Conservation (phyloP, 2,113 vertebrate species). For the Rhabdornis inornatus region DNA sequence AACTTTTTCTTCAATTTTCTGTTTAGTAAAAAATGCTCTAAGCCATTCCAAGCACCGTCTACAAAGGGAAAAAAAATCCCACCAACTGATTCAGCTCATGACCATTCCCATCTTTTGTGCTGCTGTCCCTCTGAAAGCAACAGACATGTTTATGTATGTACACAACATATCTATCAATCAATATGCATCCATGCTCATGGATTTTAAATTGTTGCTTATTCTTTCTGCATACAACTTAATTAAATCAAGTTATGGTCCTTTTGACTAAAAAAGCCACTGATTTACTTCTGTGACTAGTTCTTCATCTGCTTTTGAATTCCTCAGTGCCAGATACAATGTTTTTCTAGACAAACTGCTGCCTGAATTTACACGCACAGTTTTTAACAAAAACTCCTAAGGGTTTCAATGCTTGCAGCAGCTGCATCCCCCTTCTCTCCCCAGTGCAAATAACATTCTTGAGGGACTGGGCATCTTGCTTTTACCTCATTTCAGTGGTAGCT, state of each 20-base stretch:
- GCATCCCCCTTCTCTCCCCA: neutral
- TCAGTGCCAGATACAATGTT: neutral
- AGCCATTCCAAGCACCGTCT: neutral
- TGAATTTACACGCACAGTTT: neutral
- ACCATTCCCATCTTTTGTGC: neutral
- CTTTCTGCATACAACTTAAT: neutral
- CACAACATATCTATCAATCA: neutral
- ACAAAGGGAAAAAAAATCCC: neutral
- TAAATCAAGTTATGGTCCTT: neutral
- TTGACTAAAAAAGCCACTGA: neutral
- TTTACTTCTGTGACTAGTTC: neutral
- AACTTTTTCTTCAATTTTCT: slow-evolving; percentile 11
- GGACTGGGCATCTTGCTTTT: neutral
- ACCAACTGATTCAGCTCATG: neutral
- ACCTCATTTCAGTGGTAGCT: neutral
- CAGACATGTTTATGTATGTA: accelerated
- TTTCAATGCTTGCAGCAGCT: neutral
- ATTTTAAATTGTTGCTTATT: neutral
- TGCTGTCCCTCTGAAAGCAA: neutral
- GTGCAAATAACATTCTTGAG: neutral
- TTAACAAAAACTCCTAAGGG: neutral
- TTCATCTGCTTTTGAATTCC: neutral
- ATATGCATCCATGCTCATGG: accelerated
- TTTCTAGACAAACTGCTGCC: neutral
- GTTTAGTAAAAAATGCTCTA: neutral